Evolutionary conservation across 2,797 vertebrate species (phyloP), one percentile per base, ranked within the genome.

Genomic region (Salmo trutta): DNA sequence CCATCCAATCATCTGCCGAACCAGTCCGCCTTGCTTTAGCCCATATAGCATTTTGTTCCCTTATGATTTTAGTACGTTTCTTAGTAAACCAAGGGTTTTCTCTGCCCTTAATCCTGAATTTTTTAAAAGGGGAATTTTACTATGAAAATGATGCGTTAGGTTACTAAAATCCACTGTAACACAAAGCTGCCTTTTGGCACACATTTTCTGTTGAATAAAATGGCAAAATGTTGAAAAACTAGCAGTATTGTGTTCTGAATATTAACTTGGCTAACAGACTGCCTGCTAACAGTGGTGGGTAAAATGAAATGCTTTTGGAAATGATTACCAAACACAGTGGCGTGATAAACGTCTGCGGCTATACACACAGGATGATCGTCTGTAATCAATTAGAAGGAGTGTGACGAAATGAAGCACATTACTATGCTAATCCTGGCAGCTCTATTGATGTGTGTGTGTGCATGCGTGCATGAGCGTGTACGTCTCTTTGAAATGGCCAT

Each of bases 341-440:
- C 82, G 71, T 91, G 89, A 90, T 91, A 78, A 89, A 90, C 80
- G 91, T 93, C 88, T 90, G 80, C 88, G 82, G 87, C 89, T 90
- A 87, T 90, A 92, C 90, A 91, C 86, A 80, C 76, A 71, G 89
- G 86, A 85, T 83, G 89, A 90, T 90, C 91, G 87, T 84, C 90
- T 84, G 88, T 93, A 95, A 95, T 94, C 94, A 93, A 95, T 95
- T 95, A 92, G 88, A 87, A 82, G 80, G 83, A 90, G 90, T 89
- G 88, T 91, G 92, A 93, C 2, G 90, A 89, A 92, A 92, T 90
- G 90, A 88, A 88, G 84, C 87, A 85, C 93, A 94, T 93, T 92
- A 94, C 93, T 93, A 93, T 94, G 90, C 92, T 94, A 95, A 95
- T 94, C 93, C 93, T 75, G 85, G 78, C 82, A 74, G 86, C 80